A percentile compares a stretch with the other conserved stretches of the same genome.
phyloP scores from a whole-genome alignment of 2,797 vertebrate species.

The Ceyx erithaca region DNA sequence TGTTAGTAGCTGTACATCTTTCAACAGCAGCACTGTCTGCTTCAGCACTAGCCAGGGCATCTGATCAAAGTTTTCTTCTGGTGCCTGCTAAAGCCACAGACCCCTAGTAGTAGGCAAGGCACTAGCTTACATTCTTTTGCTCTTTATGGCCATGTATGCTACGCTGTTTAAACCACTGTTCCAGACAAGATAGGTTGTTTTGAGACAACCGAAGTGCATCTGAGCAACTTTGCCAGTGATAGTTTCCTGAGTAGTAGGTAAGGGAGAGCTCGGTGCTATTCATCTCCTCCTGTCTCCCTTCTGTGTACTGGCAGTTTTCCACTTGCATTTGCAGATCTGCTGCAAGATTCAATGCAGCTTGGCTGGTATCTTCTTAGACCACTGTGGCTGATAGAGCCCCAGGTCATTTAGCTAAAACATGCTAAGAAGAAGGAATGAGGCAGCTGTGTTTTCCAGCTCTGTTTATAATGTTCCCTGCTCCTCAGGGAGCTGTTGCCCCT shows the following conservation, averaged over 20 bases:
- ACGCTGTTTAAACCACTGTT: not conserved
- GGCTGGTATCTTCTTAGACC: not conserved
- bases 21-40: conserved; percentile 3
- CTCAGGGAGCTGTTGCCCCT: not conserved
- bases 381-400: not conserved
- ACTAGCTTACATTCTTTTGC: not conserved
- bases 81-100: not conserved
- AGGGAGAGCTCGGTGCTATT: not conserved
- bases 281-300: not conserved
- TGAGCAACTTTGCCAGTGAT: not conserved
- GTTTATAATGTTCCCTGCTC: not conserved
- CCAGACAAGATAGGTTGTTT: not conserved
- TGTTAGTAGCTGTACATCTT: conserved; percentile 42
- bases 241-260: not conserved
- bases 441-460: not conserved
- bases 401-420: not conserved
- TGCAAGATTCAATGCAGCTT: not conserved
- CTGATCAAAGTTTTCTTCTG: not conserved
- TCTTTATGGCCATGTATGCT: not conserved
- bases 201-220: not conserved
- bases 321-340: not conserved
- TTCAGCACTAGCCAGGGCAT: not conserved
- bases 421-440: not conserved
- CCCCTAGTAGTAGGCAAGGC: not conserved
- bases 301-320: not conserved